Conservation (phyloP, 2,888 invertebrate species). For the Zygaena filipendulae region DNA sequence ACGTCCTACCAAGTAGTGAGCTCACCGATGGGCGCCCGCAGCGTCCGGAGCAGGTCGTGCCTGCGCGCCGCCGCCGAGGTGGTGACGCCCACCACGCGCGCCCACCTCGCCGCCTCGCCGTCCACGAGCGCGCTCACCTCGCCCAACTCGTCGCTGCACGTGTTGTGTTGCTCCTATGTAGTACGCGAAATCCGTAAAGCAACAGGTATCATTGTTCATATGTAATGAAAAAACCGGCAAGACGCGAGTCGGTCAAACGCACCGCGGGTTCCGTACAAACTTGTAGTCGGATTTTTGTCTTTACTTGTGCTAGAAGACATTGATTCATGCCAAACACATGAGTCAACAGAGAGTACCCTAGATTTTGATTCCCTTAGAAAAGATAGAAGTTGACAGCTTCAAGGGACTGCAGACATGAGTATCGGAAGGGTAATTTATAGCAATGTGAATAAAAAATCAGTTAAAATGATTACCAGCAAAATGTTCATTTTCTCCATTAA, state of each 20-base stretch:
- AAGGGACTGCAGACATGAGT: too few species aligned
- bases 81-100: constrained; percentile 77
- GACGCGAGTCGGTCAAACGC: constrained; percentile 2
- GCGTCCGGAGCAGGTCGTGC: constrained; percentile 68
- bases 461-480: constrained; percentile 44
- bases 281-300: too few species aligned
- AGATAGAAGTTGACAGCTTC: too few species aligned
- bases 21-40: constrained; percentile 72
- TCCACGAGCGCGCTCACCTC: constrained; percentile 68
- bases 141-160: constrained; percentile 42
- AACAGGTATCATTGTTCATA: not conserved
- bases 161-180: constrained; percentile 35
- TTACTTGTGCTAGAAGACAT: too few species aligned
- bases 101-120: constrained; percentile 58
- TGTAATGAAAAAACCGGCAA: constrained; percentile 12
- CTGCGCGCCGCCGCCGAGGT: constrained; percentile 80
- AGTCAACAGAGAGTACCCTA: too few species aligned
- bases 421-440: too few species aligned
- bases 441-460: too few species aligned
- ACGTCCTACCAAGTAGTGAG: constrained; percentile 6
- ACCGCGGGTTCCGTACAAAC: not conserved
- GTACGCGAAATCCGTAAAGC: too few species aligned
- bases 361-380: too few species aligned
- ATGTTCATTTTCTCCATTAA: constrained; percentile 32
- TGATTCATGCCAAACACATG: too few species aligned